Evolutionary conservation across 2,797 vertebrate genomes (phyloP), one percentile per base, ranked within the genome.

Genomic region (Acanthopagrus latus): DNA sequence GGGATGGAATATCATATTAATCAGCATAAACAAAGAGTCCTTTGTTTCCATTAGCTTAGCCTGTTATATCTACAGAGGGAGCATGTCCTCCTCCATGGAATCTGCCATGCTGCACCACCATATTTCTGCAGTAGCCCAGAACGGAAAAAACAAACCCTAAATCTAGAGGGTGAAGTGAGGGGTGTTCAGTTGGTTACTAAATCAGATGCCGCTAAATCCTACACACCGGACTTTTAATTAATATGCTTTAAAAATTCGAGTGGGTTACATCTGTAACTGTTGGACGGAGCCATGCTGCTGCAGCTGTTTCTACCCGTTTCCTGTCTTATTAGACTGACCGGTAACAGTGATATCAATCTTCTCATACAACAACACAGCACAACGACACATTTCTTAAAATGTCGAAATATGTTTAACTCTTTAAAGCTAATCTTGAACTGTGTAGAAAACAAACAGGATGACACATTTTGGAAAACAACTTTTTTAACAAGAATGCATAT

Each of bases 401-500:
- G 33, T 51, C 2, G 0, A 56, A 64, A 4, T 25, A 2, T 14
- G 9, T 27, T 27, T 27, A 29, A 47, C 16, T 11, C 2, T 27
- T 20, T 23, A 58, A n/a, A 57, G 69, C 29, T 6, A 23, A 20
- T 9, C 66, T 54, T n/a, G 11, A 50, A 50, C 17, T 29, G 21
- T 48, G 7, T 56, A 25, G 11, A 48, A 48, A 56, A 16, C 5
- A 25, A 27, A 55, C 21, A 20, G 11, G 3, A 58, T 12, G 58
- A 70, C n/a, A 54, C 12, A 44, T 54, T 48, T n/a, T 11, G 11
- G n/a, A 55, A 59, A 33, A 21, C 3, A 41, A 12, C n/a, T 18
- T 73, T 63, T n/a, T 55, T 11, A 58, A 54, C 44, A 64, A 38
- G 65, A 20, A 20, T 70, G 25, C 20, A 58, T 60, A 18, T 70